Evolutionary conservation across 2,888 invertebrate species (phyloP).

Genomic region (Eustalomyia histrio): DNA sequence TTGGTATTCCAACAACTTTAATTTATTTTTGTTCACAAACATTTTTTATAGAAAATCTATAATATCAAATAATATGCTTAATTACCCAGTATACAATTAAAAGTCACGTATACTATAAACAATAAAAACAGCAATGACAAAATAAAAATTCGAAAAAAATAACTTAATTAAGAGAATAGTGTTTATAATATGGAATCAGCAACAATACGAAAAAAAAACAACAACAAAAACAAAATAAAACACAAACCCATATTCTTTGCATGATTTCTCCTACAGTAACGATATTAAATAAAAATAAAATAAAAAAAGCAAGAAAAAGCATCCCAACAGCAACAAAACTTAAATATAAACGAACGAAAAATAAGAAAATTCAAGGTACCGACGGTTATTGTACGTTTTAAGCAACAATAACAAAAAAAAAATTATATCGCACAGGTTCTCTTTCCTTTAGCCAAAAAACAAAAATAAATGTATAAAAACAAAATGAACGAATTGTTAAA

Average conservation of each 20-base stretch:
- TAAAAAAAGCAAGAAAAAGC: slow-evolving; percentile 1
- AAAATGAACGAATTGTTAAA: slow-evolving; percentile 50
- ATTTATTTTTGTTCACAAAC: neutral
- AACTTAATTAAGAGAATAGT: slow-evolving; percentile 12
- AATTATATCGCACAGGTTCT: slow-evolving; percentile 44
- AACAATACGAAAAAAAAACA: slow-evolving; percentile 8
- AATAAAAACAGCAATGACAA: slow-evolving; percentile 33
- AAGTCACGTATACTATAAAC: slow-evolving; percentile 27
- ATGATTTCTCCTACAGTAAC: slow-evolving; percentile 20
- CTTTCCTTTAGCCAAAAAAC: slow-evolving; percentile 40
- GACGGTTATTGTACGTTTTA: slow-evolving; percentile 69
- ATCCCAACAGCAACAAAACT: no score
- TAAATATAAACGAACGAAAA: slow-evolving; percentile 52
- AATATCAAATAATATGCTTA: slow-evolving; percentile 24
- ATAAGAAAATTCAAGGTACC: slow-evolving; percentile 69
- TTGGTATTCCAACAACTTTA: neutral
- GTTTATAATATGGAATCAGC: neutral
- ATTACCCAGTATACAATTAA: slow-evolving; percentile 28
- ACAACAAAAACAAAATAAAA: slow-evolving; percentile 10
- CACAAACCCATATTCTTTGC: slow-evolving; percentile 10
- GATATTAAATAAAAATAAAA: slow-evolving; percentile 29
- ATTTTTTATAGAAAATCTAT: neutral
- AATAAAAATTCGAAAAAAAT: slow-evolving; percentile 21
- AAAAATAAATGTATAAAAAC: slow-evolving; percentile 44
- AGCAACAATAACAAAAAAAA: slow-evolving; percentile 45